Evolutionary conservation across 2,888 invertebrate genomes (phyloP), one percentile per base, ranked within the genome.

Genomic region (Himalopsyche japonica): DNA sequence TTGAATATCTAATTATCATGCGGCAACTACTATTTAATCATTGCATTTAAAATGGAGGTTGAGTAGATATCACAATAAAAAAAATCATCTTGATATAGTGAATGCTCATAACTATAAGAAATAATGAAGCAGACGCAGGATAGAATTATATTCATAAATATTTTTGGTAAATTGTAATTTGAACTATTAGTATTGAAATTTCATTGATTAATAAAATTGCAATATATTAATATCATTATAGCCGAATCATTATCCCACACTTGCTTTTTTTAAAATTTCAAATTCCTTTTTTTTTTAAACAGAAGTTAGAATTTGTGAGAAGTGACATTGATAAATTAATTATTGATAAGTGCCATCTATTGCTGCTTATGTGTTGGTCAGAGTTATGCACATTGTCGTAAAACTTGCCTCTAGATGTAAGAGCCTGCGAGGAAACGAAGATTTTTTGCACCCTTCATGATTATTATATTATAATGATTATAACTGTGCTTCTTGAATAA

Each of bases 391-490:
- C 84, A 34, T 49, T 77, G 70, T 80, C 57, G 76, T 80, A 47
- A 43, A 80, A 80, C 84, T 84, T 84, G 84, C 84, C 84, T 84
- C 47, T 84, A 84, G 84, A n/a, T 57, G 70, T 70, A 70, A 70
- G 70, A 70, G 70, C 70, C 70, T 70, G 34, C 43, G 20, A 77
- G 24, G 37, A 77, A 34, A 77, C 77, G 27, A 70, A 27, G 27
- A 70, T 27, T 27, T 30, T 70, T 70, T 70, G 70, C 70, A 70
- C 70, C 70, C 70, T 30, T 70, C 70, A 20, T 70, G 27, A 70
- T 70, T 70, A 70, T 70, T 70, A 70, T 30, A 70, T 30, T 12
- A 70, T 30, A 15, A 70, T 27, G 30, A 70, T 70, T 70, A 70
- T 30, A 30, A 70, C 70, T 70, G 70, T 27, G 70, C 70, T 70